Conservation (phyloP, 2,797 vertebrate genomes). For the Lutjanus argentimaculatus region DNA sequence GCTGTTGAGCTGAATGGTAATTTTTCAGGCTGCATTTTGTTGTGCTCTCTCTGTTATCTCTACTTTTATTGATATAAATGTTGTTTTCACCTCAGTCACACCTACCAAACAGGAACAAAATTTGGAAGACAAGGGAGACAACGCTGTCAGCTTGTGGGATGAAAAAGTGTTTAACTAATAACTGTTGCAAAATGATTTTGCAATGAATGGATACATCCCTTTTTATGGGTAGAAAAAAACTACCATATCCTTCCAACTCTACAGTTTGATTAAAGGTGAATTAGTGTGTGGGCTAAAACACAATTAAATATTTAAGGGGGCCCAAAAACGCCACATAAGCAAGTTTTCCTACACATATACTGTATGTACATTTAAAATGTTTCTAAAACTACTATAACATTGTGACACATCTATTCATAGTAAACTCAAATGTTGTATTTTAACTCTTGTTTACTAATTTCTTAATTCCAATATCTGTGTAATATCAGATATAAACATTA, state of each 20-base stretch:
- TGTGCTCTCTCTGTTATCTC: too few relatives aligned
- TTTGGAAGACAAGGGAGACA: too few relatives aligned
- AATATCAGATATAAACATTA: conserved; percentile 3
- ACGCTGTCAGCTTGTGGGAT: background rate
- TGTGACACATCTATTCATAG: background rate
- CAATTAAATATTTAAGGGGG: background rate
- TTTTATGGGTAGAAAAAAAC: background rate
- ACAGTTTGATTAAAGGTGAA: background rate
- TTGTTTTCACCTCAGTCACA: background rate
- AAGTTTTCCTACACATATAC: background rate
- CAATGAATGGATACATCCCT: background rate
- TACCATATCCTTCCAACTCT: too few relatives aligned
- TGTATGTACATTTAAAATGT: background rate
- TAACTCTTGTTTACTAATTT: background rate
- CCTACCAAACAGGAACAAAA: background rate
- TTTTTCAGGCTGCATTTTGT: too few relatives aligned
- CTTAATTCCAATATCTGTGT: background rate
- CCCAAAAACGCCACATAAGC: background rate
- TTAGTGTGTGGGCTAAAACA: background rate
- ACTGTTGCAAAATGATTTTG: background rate
- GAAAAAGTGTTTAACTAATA: background rate
- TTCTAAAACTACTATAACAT: background rate
- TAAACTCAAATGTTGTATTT: background rate
- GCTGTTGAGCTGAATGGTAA: too few relatives aligned
- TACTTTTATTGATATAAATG: background rate